A percentile compares a stretch with the other conserved stretches of the same genome.
Evolutionary conservation across 2,113 vertebrate species (phyloP).

Genomic region (Archocentrus centrarchus): DNA sequence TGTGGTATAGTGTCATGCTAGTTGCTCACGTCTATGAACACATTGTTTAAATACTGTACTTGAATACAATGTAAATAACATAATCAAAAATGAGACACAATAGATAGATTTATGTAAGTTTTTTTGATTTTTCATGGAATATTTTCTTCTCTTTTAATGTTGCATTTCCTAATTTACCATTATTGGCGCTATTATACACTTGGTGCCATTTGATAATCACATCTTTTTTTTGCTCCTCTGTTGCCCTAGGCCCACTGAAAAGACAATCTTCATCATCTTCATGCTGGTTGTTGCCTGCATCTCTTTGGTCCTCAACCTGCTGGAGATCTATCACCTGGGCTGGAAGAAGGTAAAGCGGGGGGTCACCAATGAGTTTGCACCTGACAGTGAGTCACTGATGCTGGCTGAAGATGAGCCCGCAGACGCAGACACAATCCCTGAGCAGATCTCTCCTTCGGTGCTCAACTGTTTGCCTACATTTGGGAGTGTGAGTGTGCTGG

Average conservation of each 20-base stretch:
- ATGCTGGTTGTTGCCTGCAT: slow-evolving; percentile 79
- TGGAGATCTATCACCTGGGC: slow-evolving; percentile 88
- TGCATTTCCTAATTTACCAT: neutral
- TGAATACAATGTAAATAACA: no score
- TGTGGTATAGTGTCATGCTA: neutral
- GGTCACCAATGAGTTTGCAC: slow-evolving; percentile 80
- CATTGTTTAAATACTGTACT: neutral
- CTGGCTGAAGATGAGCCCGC: slow-evolving; percentile 40
- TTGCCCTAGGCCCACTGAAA: slow-evolving; percentile 73
- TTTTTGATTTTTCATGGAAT: no score
- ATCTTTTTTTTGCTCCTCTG: slow-evolving; percentile 1
- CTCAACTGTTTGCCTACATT: slow-evolving; percentile 78
- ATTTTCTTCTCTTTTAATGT: neutral
- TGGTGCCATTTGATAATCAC: neutral
- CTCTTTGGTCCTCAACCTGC: slow-evolving; percentile 76
- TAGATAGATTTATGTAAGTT: no score
- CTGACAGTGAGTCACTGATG: slow-evolving; percentile 66
- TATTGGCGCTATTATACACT: neutral
- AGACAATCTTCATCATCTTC: slow-evolving; percentile 81
- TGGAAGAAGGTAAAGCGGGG: slow-evolving; percentile 95
- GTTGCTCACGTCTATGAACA: neutral
- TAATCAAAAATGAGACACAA: no score
- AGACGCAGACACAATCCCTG: slow-evolving; percentile 62
- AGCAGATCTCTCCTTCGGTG: slow-evolving; percentile 62
- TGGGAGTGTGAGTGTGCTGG: slow-evolving; percentile 63